Conservation (phyloP, 2,888 invertebrate species). For the Candidula unifasciata region DNA sequence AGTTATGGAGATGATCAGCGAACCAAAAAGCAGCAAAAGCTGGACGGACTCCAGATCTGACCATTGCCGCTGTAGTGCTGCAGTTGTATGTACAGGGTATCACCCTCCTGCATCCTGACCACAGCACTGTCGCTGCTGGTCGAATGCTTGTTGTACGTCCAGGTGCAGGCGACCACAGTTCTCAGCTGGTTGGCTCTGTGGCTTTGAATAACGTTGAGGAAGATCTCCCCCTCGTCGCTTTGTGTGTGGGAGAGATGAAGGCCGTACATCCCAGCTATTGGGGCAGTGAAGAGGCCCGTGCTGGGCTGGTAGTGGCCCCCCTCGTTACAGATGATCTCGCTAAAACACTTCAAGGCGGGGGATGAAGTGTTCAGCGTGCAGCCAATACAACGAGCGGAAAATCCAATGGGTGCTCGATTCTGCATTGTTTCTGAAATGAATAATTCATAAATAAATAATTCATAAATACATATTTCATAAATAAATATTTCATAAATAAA, state of each 20-base stretch:
- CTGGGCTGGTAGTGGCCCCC: not conserved
- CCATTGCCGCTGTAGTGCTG: constrained; percentile 1
- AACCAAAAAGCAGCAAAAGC: constrained; percentile 14
- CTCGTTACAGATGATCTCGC: not conserved
- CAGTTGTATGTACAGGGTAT: not conserved
- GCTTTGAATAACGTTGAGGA: not conserved
- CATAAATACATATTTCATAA: no score
- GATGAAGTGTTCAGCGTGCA: not conserved
- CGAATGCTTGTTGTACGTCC: constrained; percentile 1
- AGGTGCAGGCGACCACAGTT: not conserved
- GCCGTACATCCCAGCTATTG: not conserved
- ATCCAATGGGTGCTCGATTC: not conserved
- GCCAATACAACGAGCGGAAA: not conserved
- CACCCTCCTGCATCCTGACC: not conserved
- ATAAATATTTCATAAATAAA: no score
- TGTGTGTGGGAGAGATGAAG: not conserved
- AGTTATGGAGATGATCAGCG: not conserved
- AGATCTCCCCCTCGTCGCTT: constrained; percentile 11
- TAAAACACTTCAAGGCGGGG: constrained; percentile 3
- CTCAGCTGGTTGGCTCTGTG: not conserved
- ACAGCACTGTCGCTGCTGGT: not conserved
- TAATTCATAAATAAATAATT: no score
- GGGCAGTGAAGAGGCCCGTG: not conserved
- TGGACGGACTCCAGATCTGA: constrained; percentile 21
- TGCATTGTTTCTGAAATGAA: not conserved